Base-by-base conservation (phyloP, 1,140 invertebrate species). In the Centruroides sculpturatus region DNA sequence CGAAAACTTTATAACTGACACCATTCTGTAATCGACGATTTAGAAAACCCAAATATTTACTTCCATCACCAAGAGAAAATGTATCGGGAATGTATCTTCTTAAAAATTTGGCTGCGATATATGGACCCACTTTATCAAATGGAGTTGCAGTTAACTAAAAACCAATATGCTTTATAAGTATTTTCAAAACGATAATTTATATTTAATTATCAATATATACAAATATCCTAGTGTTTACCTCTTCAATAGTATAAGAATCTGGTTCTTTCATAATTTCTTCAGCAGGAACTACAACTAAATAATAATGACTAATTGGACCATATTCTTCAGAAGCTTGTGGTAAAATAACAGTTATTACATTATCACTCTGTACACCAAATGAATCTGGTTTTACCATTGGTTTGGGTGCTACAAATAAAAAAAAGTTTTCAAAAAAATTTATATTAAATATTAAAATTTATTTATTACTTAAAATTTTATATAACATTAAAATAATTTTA, bases 281-380 rank as follows among this genome's bases (percentile, higher is more conserved):
- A 66, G 92, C 86, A 0, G 94, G 94, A 8, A 98, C 92, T 49
- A 99, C 93, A 66, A 98, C 85, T 59, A 99, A 73, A 73, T 88
- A 96, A 74, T 99, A 99, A 78, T 98, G 92, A 56, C 89, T 92
- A 61, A 99, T 96, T 2, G 92, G 93, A n/a, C 96, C 96, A 72
- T 97, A 97, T 75, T 97, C 93, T 77, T 98, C 94, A 0, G 91
- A 95, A 0, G 96, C 94, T 77, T 92, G 89, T 4, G 90, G 89
- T 67, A 98, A 73, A 64, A 91, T 89, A 12, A 98, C 87, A 56
- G 85, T 83, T 63, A 97, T 90, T 74, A 90, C 88, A 71, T 90
- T 87, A 0, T 82, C 80, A 69, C 86, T 86, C 34, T 89, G 83
- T 0, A 92, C 87, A 3, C 88, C 87, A 69, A 89, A 91, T 70